Evolutionary conservation across 2,113 vertebrate genomes (phyloP), one percentile per base, ranked within the genome.

Genomic region (Copsychus sechellarum): DNA sequence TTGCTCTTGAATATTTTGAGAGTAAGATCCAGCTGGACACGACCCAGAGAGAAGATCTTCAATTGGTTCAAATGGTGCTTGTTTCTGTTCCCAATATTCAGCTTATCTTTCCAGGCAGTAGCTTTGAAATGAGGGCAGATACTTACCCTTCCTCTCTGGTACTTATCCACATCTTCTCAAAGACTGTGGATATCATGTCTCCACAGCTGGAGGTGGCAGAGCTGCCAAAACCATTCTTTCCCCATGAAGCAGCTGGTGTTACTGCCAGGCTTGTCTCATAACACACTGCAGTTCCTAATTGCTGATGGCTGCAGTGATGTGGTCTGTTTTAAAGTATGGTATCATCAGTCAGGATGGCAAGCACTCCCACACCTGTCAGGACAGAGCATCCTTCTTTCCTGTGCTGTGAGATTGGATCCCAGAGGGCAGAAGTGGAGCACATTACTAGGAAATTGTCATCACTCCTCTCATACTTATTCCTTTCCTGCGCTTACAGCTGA

Each of bases 221-320:
- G 51, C 77, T 93, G 91, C 86, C 86, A 92, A 86, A 69, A 33
- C 76, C 72, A 24, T 85, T 74, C 86, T 82, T 90, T 82, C 13
- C 47, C 38, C 17, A 2, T 65, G 86, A 80, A 96, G 79, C 71
- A 88, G 70, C 76, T 83, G 74, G 38, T 79, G 54, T 90, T 62
- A 11, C 60, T 88, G 80, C 56, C 86, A 73, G 86, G 54, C 50
- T 78, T 76, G 50, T 72, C 88, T 94, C 51, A 2, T 28, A 74
- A 33, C 62, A 57, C 9, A 2, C 67, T 34, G 40, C 42, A 66
- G 0, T 58, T 78, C 47, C 34, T 72, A 24, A 51, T 88, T 78
- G 86, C 86, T 58, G 47, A 8, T 56, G 58, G 61, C 92, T 94
- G 81, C 88, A 79, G 81, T 19, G 58, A 80, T 53, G 45, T 5